Percentiles rank a stretch among this genome's conserved stretches.
Evolutionary conservation across 2,797 vertebrate species (phyloP).

Genomic region (Falco rusticolus): DNA sequence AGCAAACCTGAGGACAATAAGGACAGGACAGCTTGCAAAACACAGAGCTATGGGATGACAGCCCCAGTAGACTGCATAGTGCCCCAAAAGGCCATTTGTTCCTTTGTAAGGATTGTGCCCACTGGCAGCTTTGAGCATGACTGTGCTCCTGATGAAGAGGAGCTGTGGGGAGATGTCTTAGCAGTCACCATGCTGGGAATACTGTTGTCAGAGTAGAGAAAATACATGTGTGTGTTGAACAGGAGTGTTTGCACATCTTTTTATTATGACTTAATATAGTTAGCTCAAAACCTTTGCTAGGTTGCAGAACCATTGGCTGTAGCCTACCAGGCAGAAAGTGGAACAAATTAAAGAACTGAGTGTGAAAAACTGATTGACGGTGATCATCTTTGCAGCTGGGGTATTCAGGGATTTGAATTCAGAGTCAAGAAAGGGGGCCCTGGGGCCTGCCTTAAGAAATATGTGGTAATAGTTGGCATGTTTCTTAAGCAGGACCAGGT

Average conservation of each 20-base stretch:
- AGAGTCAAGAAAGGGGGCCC: not conserved
- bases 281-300: not conserved
- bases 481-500: not conserved
- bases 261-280: not conserved
- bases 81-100: not conserved
- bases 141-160: not conserved
- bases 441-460: not conserved
- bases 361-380: not conserved
- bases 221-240: accelerated
- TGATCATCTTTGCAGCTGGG: not conserved
- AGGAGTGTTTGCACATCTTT: not conserved
- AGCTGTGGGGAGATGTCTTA: not conserved
- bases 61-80: not conserved
- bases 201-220: not conserved
- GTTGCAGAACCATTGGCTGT: not conserved
- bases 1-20: not conserved
- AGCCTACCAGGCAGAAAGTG: not conserved
- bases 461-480: accelerated
- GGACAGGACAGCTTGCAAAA: not conserved
- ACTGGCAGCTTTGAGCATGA: not conserved
- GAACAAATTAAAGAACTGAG: not conserved
- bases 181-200: accelerated
- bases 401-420: not conserved
- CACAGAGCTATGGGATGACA: not conserved
- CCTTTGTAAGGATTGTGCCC: accelerated